Evolutionary conservation across 2,797 vertebrate species (phyloP), one percentile per base, ranked within the genome.

Genomic region (Anomalospiza imberbis): DNA sequence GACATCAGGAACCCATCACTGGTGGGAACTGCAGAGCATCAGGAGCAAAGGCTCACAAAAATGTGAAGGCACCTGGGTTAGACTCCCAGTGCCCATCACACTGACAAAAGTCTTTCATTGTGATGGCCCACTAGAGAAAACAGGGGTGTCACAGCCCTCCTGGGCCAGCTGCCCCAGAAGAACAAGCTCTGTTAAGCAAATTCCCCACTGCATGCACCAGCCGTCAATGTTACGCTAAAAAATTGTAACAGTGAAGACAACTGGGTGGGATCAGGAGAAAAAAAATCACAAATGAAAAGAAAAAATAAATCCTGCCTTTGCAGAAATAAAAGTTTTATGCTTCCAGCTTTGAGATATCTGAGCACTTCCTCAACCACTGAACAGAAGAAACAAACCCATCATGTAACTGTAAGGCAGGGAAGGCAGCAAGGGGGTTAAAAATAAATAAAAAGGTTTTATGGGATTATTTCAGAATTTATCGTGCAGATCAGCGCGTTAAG

Each of bases 401-500:
- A 4, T 53, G 31, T 88, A 70, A 85, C 63, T 75, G 89, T 84
- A 94, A 93, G 74, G 85, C 44, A 32, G 74, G 86, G 75, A 83
- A 93, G 88, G 16, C 54, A 70, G 84, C 78, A 85, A 92, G 48
- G 36, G 76, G 45, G 90, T 94, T 95, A 95, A 96, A 96, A 96
- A 93, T 88, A 96, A 96, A 94, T 47, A 85, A 95, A 91, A 96
- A 80, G 93, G 90, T 89, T 96, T 77, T 72, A 84, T 68, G 90
- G 92, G 82, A 96, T 97, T 96, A 97, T 92, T 97, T 94, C 57
- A 90, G 96, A 97, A 97, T 61, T 96, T 92, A 51, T 96, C 94
- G 82, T 98, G 98, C 97, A 98, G 96, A 94, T 97, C 95, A 97
- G 97, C 79, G 96, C 96, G 40, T 97, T 96, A 98, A 97, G 96